Conservation (phyloP, 2,113 vertebrate species). For the Dromas ardeola region DNA sequence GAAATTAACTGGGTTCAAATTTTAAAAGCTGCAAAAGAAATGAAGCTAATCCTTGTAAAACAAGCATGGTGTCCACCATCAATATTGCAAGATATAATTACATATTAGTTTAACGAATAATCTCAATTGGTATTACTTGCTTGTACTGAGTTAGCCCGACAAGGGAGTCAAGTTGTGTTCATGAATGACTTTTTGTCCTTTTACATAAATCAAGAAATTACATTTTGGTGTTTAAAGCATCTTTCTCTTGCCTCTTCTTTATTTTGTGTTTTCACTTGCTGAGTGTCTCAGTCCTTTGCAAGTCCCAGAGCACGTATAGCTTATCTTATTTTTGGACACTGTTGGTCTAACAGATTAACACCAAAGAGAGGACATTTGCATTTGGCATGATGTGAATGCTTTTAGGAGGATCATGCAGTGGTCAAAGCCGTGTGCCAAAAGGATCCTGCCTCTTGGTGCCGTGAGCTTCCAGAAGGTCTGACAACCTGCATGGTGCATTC, state of each 20-base stretch:
- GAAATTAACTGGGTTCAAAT: not conserved
- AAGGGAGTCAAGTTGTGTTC: not conserved
- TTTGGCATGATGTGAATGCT: not conserved
- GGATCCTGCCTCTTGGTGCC: not conserved
- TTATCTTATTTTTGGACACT: not conserved
- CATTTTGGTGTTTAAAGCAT: not conserved
- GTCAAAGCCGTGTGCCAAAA: not conserved
- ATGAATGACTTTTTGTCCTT: not conserved
- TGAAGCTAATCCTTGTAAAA: not conserved
- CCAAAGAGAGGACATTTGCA: fast-evolving
- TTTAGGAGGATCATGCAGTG: not conserved
- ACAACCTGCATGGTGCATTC: not conserved
- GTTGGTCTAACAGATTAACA: not conserved
- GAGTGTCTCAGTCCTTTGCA: not conserved
- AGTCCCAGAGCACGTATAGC: not conserved
- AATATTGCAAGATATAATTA: not conserved
- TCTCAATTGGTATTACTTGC: fast-evolving
- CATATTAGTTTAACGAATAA: not conserved
- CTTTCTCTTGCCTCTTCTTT: not conserved
- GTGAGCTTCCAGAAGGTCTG: not conserved
- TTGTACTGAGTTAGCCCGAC: not conserved
- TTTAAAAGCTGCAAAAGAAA: not conserved
- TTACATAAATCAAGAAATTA: not conserved
- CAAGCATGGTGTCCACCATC: not conserved
- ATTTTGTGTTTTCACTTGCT: not conserved